These are phyloP conservation scores for Drosophila ogumai DNA, from an alignment of 1,140 invertebrate genomes.

Conservation along the genomic window DNA sequence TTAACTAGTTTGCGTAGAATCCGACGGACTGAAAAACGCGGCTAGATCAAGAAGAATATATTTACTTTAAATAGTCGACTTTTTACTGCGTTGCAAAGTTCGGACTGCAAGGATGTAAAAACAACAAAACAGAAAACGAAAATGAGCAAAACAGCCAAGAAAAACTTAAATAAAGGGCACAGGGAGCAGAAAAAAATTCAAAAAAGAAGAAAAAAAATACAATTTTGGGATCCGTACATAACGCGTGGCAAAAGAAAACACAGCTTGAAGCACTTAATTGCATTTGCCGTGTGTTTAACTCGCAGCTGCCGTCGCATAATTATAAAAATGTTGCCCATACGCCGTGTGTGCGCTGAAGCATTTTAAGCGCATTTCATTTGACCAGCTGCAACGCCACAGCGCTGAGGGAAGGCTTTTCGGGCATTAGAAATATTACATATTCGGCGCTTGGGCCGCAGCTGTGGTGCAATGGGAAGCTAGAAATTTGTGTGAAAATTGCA, in stretches of 20 bases:
- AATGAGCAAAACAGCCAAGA: constrained; percentile 16
- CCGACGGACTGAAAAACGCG: not conserved
- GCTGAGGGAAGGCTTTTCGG: constrained; percentile 27
- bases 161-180: constrained; percentile 10
- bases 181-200: not conserved
- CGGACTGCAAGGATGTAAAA: constrained; percentile 12
- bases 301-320: constrained; percentile 67
- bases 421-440: constrained; percentile 58
- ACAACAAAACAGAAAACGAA: constrained; percentile 35
- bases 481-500: constrained; percentile 44
- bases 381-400: constrained; percentile 34
- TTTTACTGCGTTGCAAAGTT: not conserved
- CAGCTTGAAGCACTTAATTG: constrained; percentile 63
- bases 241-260: constrained; percentile 40
- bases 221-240: not conserved
- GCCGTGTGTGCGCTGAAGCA: constrained; percentile 33
- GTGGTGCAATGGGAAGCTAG: constrained; percentile 11
- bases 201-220: not conserved
- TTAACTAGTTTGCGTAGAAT: no score
- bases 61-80: not conserved
- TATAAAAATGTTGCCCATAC: constrained; percentile 72
- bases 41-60: not conserved
- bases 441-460: constrained; percentile 43
- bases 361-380: constrained; percentile 49
- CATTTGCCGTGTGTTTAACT: constrained; percentile 65